Evolutionary conservation across 2,113 vertebrate species (phyloP), one percentile per base, ranked within the genome.

Genomic region (Hirundichthys speculiger): DNA sequence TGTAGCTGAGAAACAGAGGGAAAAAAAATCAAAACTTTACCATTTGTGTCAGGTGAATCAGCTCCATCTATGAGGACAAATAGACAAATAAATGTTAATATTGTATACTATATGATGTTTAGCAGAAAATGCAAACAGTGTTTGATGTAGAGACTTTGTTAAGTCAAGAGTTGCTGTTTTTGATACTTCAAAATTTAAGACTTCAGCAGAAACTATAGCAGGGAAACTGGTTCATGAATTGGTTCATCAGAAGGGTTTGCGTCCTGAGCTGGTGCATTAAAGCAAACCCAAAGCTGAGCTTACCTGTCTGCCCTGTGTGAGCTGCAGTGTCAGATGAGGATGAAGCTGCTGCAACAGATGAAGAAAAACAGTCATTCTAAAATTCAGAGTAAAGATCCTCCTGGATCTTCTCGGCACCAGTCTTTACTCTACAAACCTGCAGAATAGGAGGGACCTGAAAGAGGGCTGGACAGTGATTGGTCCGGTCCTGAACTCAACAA

Each of bases 271-370:
- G 30, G 11, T 34, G 30, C 11, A 34, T n/a, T 7, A n/a, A 12
- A 40, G 13, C 10, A n/a, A n/a, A n/a, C n/a, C n/a, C 21, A 15
- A n/a, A 45, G 18, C 10, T 70, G n/a, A 42, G 21, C 27, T 43
- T 50, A 85, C 83, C 76, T 69, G 55, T 71, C 49, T 71, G 75
- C 39, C 55, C 63, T 21, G 24, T 47, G 30, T 72, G 15, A 56
- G 42, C 30, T 5, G 60, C 63, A 21, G 3, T 22, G 49, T 56
- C 42, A 47, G 60, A 41, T 49, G 55, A 67, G 11, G 70, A 53
- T 24, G 58, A 66, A 10, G 46, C 50, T 7, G 47, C 57, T 50
- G 49, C 42, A 39, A 11, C 55, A 55, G 51, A 68, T 4, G 15
- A 67, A 56, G 20, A 67, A 50, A 43, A 57, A 50, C 1, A 39